Base-by-base conservation (phyloP, 2,113 vertebrate species). In the Pelobates fuscus region DNA sequence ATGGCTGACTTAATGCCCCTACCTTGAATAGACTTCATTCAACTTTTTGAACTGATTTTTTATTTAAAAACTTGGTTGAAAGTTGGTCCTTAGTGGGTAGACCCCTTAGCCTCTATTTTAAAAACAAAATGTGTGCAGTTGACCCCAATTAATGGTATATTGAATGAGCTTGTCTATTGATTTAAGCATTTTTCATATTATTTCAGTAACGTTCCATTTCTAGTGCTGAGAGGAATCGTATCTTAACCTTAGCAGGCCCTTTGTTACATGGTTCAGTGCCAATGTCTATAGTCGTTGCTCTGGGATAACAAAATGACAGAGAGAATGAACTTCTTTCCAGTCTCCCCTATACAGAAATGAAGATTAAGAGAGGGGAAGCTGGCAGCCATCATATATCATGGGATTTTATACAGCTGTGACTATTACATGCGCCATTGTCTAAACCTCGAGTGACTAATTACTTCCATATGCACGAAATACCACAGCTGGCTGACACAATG, bases 381-480 rank as follows among this genome's bases (percentile, higher is more conserved):
- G 52, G 44, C 20, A 30, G 32, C 30, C 4, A 18, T 5, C 14
- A 4, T 21, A 49, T 59, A 27, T 75, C 63, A 52, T 23, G 71
- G 54, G 62, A 75, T 17, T 54, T 18, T 17, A 11, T 18, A 29
- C 63, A 66, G 52, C 71, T 75, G 71, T 59, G 25, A 55, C 27
- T 37, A 43, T 46, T 52, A 55, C 29, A 60, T 64, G 27, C 32
- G 8, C 23, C 24, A 37, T 32, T 15, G 32, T 43, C 21, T 20
- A 14, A 60, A 62, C 29, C 60, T 8, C 17, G 58, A 2, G 54
- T 27, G 14, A 14, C 5, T 29, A 26, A 68, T 52, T 15, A 8
- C 8, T 54, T 52, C 66, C 66, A 65, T 25, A 43, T 43, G 60
- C 54, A 27, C 20, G 10, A n/a, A 5, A 26, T 49, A 26, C 32